Percentiles rank a stretch among this genome's conserved stretches.
phyloP scores from a whole-genome alignment of 2,797 vertebrate genomes.

The Serranus cabrilla region DNA sequence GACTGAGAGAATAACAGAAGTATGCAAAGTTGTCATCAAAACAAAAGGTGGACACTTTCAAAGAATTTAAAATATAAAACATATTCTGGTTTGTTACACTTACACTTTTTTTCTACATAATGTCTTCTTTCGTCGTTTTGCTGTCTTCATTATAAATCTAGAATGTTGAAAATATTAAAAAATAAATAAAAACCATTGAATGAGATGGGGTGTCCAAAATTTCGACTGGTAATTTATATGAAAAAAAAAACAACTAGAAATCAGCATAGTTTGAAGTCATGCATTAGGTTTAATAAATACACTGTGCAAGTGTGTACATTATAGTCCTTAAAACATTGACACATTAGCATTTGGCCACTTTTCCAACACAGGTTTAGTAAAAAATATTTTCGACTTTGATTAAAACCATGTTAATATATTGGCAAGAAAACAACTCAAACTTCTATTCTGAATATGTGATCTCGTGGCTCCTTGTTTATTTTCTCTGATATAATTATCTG shows the following conservation, averaged over 20 bases:
- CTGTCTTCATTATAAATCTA: too few relatives aligned
- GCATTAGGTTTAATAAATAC: background rate
- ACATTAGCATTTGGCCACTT: background rate
- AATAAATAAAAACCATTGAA: too few relatives aligned
- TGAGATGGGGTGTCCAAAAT: too few relatives aligned
- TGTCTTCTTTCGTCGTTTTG: too few relatives aligned
- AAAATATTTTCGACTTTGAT: constrained; percentile 1
- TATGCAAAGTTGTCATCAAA: too few relatives aligned
- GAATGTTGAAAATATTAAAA: too few relatives aligned
- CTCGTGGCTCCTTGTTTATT: background rate
- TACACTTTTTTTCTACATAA: too few relatives aligned
- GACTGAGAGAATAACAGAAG: too few relatives aligned
- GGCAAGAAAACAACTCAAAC: background rate
- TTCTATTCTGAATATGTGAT: background rate
- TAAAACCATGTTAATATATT: background rate
- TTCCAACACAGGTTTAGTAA: background rate
- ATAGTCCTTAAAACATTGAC: background rate
- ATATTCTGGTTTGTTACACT: too few relatives aligned
- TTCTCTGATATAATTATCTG: constrained; percentile 36
- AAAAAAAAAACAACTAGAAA: background rate
- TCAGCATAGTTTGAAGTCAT: background rate
- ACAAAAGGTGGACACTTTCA: too few relatives aligned
- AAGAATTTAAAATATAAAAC: too few relatives aligned
- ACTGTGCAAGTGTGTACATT: background rate
- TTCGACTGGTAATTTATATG: too few relatives aligned